These are phyloP conservation scores for Romanogobio albipinnatus DNA, from an alignment of 2,113 vertebrate species.

Conservation along the genomic window DNA sequence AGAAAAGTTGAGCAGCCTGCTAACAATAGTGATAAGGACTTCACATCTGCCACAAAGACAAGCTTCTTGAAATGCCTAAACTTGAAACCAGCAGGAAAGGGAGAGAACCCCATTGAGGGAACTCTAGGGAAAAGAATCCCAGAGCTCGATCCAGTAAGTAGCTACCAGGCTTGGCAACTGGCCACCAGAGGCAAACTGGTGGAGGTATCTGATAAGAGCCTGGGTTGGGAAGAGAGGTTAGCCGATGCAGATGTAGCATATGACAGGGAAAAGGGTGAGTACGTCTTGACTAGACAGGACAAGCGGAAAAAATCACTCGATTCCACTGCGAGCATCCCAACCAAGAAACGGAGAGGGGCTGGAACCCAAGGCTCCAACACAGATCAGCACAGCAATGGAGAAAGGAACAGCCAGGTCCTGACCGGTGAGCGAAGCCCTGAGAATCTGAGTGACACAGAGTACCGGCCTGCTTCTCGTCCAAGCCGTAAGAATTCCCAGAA, in stretches of 20 bases:
- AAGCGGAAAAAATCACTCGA: conserved; percentile 88
- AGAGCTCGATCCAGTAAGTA: conserved; percentile 91
- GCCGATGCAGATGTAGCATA: conserved; percentile 86
- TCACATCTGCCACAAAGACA: conserved; percentile 70
- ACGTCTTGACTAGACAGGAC: conserved; percentile 84
- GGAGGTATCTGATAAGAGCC: conserved; percentile 85
- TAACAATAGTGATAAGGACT: conserved; percentile 13
- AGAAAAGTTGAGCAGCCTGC: conserved; percentile 68
- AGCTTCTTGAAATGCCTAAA: conserved; percentile 84
- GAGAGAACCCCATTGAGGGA: conserved; percentile 60
- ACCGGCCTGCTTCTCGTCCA: conserved; percentile 74
- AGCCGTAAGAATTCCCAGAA: conserved; percentile 74
- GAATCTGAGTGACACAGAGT: conserved; percentile 69
- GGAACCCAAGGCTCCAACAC: conserved; percentile 9
- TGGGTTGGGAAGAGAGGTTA: conserved; percentile 86
- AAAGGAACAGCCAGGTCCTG: conserved; percentile 31
- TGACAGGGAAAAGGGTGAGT: conserved; percentile 86
- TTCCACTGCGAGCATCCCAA: conserved; percentile 47
- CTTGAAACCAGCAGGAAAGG: conserved; percentile 72
- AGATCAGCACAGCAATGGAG: conserved; percentile 47
- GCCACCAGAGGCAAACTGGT: conserved; percentile 89
- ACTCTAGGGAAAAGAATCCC: conserved; percentile 80
- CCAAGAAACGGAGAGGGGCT: conserved; percentile 69
- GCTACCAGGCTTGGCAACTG: conserved; percentile 96
- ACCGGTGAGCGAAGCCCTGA: conserved; percentile 61